phyloP scores from a whole-genome alignment of 2,797 vertebrate genomes.

The Parotocinclus haroldoi region DNA sequence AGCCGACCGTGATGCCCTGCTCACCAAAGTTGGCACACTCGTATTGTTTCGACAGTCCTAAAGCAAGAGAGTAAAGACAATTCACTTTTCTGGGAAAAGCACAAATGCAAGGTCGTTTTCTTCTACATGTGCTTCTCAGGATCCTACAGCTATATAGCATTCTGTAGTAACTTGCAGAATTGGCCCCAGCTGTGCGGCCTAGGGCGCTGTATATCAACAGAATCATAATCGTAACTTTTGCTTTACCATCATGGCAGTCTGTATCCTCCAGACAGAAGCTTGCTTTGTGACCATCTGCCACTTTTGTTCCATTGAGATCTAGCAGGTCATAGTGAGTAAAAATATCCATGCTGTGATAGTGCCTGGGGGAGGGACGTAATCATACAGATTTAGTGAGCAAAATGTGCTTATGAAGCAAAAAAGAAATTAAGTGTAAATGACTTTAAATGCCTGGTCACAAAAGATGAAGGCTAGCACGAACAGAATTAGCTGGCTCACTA shows the following conservation, averaged over 20 bases:
- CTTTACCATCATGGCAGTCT: conserved; percentile 85
- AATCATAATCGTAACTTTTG: conserved; percentile 6
- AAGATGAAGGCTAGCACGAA: neutral
- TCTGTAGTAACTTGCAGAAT: conserved; percentile 2
- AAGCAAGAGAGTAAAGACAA: neutral
- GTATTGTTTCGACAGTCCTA: conserved; percentile 88
- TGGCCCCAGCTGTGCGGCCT: neutral
- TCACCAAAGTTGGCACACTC: conserved; percentile 99
- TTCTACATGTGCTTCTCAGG: neutral
- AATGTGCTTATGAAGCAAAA: no score
- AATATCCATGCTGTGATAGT: conserved; percentile 98
- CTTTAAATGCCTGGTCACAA: neutral
- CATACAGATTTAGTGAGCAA: neutral
- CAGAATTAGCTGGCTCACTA: no score
- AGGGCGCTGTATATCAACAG: conserved; percentile 1
- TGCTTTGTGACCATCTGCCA: conserved; percentile 96
- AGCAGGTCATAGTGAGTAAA: conserved; percentile 96
- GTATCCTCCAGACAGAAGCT: conserved; percentile 97
- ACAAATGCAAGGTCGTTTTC: neutral
- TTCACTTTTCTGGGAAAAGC: neutral
- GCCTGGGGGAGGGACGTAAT: conserved; percentile 63
- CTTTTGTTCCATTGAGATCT: conserved; percentile 85
- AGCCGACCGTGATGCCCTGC: conserved; percentile 95
- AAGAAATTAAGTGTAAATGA: neutral
- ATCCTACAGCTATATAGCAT: neutral